Evolutionary conservation across 2,797 vertebrate species (phyloP), one percentile per base, ranked within the genome.

Genomic region (Cirrhinus molitorella): DNA sequence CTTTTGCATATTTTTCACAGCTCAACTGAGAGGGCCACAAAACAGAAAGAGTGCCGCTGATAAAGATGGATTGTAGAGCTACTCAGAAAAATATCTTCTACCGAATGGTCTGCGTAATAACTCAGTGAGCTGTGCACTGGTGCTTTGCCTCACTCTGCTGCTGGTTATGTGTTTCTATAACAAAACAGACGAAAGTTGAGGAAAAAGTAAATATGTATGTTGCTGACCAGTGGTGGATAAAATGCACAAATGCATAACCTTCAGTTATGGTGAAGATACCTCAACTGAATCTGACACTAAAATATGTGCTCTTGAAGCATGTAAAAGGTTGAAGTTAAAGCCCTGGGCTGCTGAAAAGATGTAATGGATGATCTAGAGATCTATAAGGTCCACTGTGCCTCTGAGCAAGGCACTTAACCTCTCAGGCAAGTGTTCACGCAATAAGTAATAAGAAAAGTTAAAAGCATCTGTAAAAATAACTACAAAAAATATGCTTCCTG

Each of bases 31-130:
- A 67, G 31, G 28, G 49, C 53, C 37, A 45, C 59, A 31, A 47
- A 51, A 53, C 23, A 83, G 47, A n/a, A 76, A 68, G 71, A 71
- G 53, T 67, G 14, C 63, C 31, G 53, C 61, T 83, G 70, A 74
- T 78, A 80, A 70, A 81, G 23, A 59, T 43, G 59, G 37, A 85
- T 70, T 71, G 21, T 73, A 43, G 43, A 16, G 40, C 12, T 43
- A 17, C 59, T 51, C 21, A 7, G 13, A 66, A 45, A 81, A 40
- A 79, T 0, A 63, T 37, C 63, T 43, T 23, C 74, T 75, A n/a
- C 23, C 83, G 75, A 77, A 80, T 43, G 21, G 31, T 23, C 75
- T 84, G 81, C 65, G 59, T 65, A 85, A 83, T 74, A 76, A 80
- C 76, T 53, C 43, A 37, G 55, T 47, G 49, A 65, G 25, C 11